Base-by-base conservation (phyloP, 2,113 vertebrate species). In the Camelus bactrianus region DNA sequence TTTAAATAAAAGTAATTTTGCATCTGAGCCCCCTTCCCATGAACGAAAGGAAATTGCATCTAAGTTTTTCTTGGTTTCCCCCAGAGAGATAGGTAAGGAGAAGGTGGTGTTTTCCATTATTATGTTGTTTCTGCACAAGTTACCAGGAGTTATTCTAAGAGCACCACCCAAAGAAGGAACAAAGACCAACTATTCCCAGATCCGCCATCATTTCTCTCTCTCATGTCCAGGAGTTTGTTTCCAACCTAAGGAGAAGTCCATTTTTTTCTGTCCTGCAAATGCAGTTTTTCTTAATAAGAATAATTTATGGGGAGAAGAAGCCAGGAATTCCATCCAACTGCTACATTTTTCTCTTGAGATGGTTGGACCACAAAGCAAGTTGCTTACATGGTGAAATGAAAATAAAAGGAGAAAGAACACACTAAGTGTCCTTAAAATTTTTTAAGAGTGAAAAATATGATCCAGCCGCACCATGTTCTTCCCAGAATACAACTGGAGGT, bases 341-440 rank as follows among this genome's bases (percentile, higher is more conserved):
- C 38, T 60, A 7, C 58, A 60, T 65, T 75, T 15, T n/a, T 84
- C 5, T n/a, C 75, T 83, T 56, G 58, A 94, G 60, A 93, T 22
- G 76, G 54, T 26, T 52, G n/a, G 89, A 35, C 95, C 20, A 35
- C 20, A 76, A 48, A 20, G 62, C 75, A 48, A 48, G 30, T n/a
- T 73, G 54, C n/a, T 87, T 75, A 94, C 32, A 82, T 26, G n/a
- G 22, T 60, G n/a, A 75, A 82, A 81, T 83, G 19, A 89, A 95
- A 93, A 89, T 32, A 76, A 13, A 83, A 24, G 15, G 2, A 83
- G 26, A 64, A 91, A 73, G 69, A 77, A 64, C 67, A 86, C 5
- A 28, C 12, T 75, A 28, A 58, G 8, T 20, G 6, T 54, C 69
- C 60, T 94, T 89, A 62, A 50, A 91, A 42, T 16, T 91, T n/a